These are phyloP conservation scores for Cromileptes altivelis DNA, from an alignment of 2,113 vertebrate genomes.

Conservation along the genomic window DNA sequence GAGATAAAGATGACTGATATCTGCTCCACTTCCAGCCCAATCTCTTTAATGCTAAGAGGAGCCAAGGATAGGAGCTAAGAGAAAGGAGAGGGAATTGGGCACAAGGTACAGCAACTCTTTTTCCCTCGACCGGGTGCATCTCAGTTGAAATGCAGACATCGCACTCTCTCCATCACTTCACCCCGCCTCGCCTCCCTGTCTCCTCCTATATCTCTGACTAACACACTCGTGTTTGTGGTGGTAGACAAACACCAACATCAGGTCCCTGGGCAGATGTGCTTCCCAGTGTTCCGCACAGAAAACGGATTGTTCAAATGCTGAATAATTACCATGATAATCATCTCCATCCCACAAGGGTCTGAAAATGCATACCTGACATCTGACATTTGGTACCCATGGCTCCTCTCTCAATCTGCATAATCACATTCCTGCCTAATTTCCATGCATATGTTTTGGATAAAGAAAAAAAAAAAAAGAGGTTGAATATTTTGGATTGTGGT, in stretches of 20 bases:
- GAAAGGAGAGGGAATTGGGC: slow-evolving; percentile 67
- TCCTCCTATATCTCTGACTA: slow-evolving; percentile 64
- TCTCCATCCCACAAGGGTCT: slow-evolving; percentile 75
- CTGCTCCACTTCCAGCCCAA: slow-evolving; percentile 79
- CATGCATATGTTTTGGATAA: slow-evolving; percentile 69
- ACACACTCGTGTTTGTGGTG: slow-evolving; percentile 66
- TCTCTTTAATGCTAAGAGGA: slow-evolving; percentile 81
- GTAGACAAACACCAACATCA: slow-evolving; percentile 76
- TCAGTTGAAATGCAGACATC: slow-evolving; percentile 73
- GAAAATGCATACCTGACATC: slow-evolving; percentile 84
- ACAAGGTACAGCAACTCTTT: slow-evolving; percentile 65
- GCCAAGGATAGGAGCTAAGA: slow-evolving; percentile 71
- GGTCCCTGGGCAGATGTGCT: slow-evolving; percentile 74
- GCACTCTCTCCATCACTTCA: slow-evolving; percentile 61
- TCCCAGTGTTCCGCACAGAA: slow-evolving; percentile 73
- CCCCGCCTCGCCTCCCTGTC: slow-evolving; percentile 51
- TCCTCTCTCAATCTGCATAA: slow-evolving; percentile 82
- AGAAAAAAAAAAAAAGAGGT: slow-evolving; percentile 14
- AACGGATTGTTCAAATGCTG: slow-evolving; percentile 80
- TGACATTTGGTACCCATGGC: slow-evolving; percentile 82
- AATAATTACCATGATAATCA: slow-evolving; percentile 88
- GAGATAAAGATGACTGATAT: slow-evolving; percentile 87
- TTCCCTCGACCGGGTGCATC: slow-evolving; percentile 73
- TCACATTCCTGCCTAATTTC: slow-evolving; percentile 77
- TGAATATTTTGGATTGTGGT: slow-evolving; percentile 55